phyloP scores from a whole-genome alignment of 2,113 vertebrate genomes.

The Mohoua ochrocephala region DNA sequence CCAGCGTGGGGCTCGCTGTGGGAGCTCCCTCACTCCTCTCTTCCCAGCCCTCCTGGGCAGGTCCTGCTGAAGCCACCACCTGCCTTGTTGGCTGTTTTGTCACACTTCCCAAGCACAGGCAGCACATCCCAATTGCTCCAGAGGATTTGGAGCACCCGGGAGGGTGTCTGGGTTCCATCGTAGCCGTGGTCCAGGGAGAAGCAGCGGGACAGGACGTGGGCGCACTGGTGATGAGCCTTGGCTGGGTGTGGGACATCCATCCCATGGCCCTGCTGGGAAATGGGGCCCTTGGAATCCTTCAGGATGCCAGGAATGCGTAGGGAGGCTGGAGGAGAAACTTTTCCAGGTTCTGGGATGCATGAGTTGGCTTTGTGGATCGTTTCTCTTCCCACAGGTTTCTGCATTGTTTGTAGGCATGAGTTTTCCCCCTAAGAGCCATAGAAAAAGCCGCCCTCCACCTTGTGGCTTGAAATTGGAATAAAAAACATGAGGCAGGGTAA shows the following conservation, averaged over 20 bases:
- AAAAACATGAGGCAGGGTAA: not conserved
- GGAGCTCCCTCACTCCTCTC: not conserved
- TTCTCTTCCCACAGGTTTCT: not conserved
- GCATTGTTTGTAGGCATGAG: not conserved
- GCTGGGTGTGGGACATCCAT: not conserved
- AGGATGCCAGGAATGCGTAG: accelerated
- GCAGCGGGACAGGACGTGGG: not conserved
- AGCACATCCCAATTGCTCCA: not conserved
- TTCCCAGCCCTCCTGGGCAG: not conserved
- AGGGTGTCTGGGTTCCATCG: not conserved
- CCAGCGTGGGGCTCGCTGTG: not conserved
- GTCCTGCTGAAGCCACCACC: not conserved
- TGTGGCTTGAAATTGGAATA: not conserved
- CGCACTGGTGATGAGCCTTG: not conserved
- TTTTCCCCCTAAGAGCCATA: not conserved
- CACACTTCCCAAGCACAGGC: not conserved
- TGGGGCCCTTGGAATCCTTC: not conserved
- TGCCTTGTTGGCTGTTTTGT: not conserved
- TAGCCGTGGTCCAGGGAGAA: accelerated
- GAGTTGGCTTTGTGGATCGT: not conserved
- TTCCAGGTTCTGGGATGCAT: not conserved
- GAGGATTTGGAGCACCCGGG: not conserved
- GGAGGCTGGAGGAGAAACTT: not conserved
- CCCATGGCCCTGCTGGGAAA: accelerated
- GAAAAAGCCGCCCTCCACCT: not conserved